These are phyloP conservation scores for Julus scanicus DNA, from an alignment of 2,888 invertebrate species.

Conservation along the genomic window DNA sequence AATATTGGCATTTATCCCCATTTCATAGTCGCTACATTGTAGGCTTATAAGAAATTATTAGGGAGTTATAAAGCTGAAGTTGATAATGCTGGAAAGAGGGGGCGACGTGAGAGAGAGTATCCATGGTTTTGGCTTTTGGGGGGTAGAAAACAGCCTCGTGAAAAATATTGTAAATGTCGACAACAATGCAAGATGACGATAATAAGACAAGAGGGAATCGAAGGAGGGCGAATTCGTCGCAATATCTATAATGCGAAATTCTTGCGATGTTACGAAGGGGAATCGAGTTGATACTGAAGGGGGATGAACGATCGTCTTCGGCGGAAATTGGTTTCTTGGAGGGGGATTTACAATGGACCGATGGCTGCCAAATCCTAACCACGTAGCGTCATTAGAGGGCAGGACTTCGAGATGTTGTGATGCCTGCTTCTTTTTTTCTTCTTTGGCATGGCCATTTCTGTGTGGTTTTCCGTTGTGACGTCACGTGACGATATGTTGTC, in stretches of 20 bases:
- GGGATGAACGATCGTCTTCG: neutral
- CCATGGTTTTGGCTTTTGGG: neutral
- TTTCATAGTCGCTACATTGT: neutral
- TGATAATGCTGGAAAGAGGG: neutral
- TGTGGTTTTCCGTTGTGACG: neutral
- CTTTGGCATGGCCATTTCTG: too few relatives aligned
- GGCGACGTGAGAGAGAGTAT: neutral
- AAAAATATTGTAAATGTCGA: constrained; percentile 19
- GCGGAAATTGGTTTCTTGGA: constrained; percentile 9
- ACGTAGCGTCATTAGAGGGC: neutral
- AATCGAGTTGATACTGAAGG: constrained; percentile 3
- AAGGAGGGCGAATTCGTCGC: constrained; percentile 2
- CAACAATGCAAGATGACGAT: constrained; percentile 19
- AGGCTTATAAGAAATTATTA: neutral
- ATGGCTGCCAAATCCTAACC: neutral
- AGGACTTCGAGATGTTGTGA: neutral
- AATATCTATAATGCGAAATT: constrained; percentile 19
- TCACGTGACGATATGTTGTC: neutral
- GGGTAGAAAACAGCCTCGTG: neutral
- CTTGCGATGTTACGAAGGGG: neutral
- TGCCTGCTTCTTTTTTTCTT: neutral
- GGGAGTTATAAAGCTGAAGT: neutral
- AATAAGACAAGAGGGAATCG: constrained; percentile 8
- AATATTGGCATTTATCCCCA: neutral
- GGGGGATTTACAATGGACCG: neutral